Conservation (phyloP, 2,888 invertebrate species). For the Itoplectis maculator region DNA sequence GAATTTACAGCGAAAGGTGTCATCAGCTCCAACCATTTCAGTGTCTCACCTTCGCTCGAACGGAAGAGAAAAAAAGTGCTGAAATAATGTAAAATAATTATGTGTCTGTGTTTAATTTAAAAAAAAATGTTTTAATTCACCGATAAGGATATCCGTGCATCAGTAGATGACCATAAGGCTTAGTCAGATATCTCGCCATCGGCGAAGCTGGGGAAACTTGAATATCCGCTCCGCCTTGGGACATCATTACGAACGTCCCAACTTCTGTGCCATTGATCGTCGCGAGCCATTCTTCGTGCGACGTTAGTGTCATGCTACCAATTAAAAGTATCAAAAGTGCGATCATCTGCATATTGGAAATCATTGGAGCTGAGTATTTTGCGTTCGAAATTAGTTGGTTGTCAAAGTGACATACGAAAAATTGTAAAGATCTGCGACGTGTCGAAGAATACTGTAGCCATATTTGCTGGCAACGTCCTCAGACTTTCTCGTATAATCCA, state of each 20-base stretch:
- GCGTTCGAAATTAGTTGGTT: too few species aligned
- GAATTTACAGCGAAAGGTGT: slow-evolving; percentile 54
- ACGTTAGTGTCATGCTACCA: neutral
- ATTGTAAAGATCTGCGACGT: slow-evolving; percentile 76
- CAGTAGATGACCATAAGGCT: slow-evolving; percentile 39
- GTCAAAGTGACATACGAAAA: slow-evolving; percentile 72
- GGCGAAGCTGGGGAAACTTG: slow-evolving; percentile 38
- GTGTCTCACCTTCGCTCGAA: slow-evolving; percentile 25
- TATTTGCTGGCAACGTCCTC: slow-evolving; percentile 77
- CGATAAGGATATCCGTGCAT: slow-evolving; percentile 60
- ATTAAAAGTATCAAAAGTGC: neutral
- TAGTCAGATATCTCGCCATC: slow-evolving; percentile 32
- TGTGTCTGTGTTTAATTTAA: too few species aligned
- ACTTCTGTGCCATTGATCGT: slow-evolving; percentile 49
- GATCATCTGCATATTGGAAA: too few species aligned
- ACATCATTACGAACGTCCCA: slow-evolving; percentile 49
- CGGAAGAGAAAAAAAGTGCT: slow-evolving; percentile 59
- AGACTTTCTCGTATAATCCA: slow-evolving; percentile 73
- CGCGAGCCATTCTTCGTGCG: slow-evolving; percentile 42
- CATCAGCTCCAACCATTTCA: slow-evolving; percentile 56
- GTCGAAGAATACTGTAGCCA: slow-evolving; percentile 72
- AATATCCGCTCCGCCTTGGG: slow-evolving; percentile 41
- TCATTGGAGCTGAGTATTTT: too few species aligned
- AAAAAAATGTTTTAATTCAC: slow-evolving; percentile 3
- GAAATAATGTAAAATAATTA: neutral